phyloP scores from a whole-genome alignment of 2,797 vertebrate species.

The Galaxias olidus region DNA sequence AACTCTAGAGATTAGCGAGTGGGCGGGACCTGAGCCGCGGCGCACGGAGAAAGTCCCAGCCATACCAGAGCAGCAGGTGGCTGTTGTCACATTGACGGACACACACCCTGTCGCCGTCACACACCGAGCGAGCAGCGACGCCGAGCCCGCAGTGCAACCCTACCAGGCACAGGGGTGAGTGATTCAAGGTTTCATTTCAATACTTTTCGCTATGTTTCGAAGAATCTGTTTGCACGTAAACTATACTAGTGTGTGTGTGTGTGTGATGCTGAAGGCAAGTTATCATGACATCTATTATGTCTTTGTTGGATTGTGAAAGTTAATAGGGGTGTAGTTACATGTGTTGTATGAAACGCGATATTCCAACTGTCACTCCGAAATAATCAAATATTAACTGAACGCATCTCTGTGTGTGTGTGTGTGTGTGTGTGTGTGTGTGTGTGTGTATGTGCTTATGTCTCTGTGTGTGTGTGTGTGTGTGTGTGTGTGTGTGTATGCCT shows the following conservation, averaged over 20 bases:
- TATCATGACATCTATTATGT: not conserved
- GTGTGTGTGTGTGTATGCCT: constrained; percentile 1
- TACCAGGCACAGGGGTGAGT: constrained; percentile 53
- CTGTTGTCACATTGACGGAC: constrained; percentile 4
- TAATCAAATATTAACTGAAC: too few relatives aligned
- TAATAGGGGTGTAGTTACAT: not conserved
- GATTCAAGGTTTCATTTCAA: not conserved
- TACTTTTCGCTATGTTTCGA: not conserved
- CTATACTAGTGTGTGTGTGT: not conserved
- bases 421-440: not conserved
- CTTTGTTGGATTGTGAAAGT: not conserved
- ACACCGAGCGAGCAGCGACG: not conserved
- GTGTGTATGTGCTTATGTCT: not conserved
- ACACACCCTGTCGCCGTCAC: not conserved
- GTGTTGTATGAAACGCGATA: not conserved
- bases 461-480: constrained; percentile 6
- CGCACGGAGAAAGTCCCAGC: constrained; percentile 10
- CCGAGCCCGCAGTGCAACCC: constrained; percentile 1
- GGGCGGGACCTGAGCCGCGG: constrained; percentile 46
- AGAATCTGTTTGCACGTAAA: not conserved
- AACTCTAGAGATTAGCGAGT: constrained; percentile 29
- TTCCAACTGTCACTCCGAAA: not conserved
- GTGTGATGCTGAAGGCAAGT: not conserved
- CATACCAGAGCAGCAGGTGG: constrained; percentile 36
- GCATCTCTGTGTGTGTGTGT: constrained; percentile 9